Evolutionary conservation across 2,888 invertebrate genomes (phyloP), one percentile per base, ranked within the genome.

Genomic region (Drosophila birchii): DNA sequence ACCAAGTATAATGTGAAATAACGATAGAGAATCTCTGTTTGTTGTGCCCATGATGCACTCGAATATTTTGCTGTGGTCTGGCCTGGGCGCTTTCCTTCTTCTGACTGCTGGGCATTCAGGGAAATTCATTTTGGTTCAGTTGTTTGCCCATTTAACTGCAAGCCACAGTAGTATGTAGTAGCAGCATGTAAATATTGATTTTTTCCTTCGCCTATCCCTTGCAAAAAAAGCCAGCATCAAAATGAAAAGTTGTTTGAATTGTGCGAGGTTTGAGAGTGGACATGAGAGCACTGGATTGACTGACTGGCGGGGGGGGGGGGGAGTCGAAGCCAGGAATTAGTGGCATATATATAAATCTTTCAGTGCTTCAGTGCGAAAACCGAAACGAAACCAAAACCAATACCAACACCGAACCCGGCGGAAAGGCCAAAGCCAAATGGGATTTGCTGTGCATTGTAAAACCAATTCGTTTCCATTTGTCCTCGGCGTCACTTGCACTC

Each of bases 401-500:
- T 29, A 66, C 60, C 56, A 66, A 58, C 47, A 47, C 29, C 47
- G 47, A 63, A 58, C 26, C 26, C 45, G 9, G 16, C 16, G 34
- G n/a, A 11, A 45, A 41, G 47, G 67, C 39, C 47, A 34, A 67
- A 56, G 56, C 51, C 47, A 53, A 87, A 74, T 71, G 74, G 63
- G 62, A 70, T 72, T 79, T 84, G 79, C 56, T 59, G 60, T 61
- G 80, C 70, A 79, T 78, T 89, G 78, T 49, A 54, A 87, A 78
- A 75, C 68, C 89, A 86, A 90, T 86, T 88, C 81, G 73, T 67
- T 86, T 80, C 59, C 76, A 79, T 78, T 83, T 88, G 74, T 72
- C 60, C 51, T 55, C 55, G 43, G 45, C 53, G 64, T 70, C 82
- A 70, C 56, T 56, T 63, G 64, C 72, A 72, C 61, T 51, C 60